Evolutionary conservation across 2,113 vertebrate species (phyloP).

Genomic region (Pogona vitticeps): DNA sequence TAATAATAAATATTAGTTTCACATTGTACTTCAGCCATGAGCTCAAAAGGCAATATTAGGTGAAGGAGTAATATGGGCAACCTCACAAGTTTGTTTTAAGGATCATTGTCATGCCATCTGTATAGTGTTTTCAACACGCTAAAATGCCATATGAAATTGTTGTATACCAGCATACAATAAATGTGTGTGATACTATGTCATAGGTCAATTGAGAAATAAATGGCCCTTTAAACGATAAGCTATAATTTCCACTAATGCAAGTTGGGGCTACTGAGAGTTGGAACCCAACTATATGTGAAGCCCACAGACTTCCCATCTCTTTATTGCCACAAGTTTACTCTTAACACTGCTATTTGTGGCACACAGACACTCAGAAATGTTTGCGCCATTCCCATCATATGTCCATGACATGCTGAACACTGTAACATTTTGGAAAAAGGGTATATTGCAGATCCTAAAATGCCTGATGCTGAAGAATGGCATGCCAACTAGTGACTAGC

Average conservation of each 20-base stretch:
- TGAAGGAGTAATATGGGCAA: background rate
- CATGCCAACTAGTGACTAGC: background rate
- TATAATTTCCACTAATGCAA: too few species aligned
- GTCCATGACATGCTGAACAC: background rate
- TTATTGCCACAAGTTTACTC: background rate
- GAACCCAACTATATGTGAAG: too few species aligned
- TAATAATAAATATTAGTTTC: background rate
- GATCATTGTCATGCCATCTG: background rate
- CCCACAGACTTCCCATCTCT: too few species aligned
- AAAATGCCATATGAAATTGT: background rate
- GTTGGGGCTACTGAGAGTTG: too few species aligned
- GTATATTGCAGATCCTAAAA: background rate
- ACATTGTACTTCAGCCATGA: background rate
- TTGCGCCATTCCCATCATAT: background rate
- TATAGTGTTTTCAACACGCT: background rate
- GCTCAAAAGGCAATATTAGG: background rate
- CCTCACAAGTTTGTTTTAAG: background rate
- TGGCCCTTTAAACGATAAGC: too few species aligned
- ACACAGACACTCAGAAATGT: background rate
- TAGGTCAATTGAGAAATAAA: too few species aligned
- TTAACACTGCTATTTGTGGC: background rate
- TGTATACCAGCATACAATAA: too few species aligned
- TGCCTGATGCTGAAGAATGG: too few species aligned
- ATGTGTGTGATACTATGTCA: too few species aligned
- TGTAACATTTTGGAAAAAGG: background rate